A percentile compares a stretch with the other conserved stretches of the same genome.
These are phyloP conservation scores for Excalfactoria chinensis DNA, from an alignment of 2,113 vertebrate species.

Conservation along the genomic window DNA sequence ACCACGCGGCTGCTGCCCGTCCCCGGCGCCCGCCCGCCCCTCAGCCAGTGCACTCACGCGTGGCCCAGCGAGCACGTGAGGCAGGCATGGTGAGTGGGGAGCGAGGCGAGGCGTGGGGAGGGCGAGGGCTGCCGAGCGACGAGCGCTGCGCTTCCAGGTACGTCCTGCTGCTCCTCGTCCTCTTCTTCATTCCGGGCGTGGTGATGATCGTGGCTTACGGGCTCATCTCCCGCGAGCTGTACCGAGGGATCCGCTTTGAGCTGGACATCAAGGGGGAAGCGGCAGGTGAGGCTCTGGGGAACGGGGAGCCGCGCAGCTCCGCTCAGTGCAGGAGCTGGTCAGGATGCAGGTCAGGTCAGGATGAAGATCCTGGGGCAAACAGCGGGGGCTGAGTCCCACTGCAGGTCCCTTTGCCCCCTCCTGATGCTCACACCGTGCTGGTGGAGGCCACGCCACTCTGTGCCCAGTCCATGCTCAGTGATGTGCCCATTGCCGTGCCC, in stretches of 20 bases:
- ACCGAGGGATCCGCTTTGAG: constrained; percentile 79
- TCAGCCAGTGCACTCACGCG: constrained; percentile 82
- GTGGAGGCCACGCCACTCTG: not conserved
- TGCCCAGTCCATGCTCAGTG: not conserved
- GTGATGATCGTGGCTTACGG: constrained; percentile 81
- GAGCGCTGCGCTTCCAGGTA: constrained; percentile 53
- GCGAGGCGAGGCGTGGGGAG: too few species aligned
- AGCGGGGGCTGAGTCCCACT: not conserved
- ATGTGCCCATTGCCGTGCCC: not conserved
- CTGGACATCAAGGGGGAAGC: constrained; percentile 50
- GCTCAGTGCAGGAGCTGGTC: too few species aligned
- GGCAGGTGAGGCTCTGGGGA: constrained; percentile 2
- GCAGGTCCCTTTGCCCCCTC: not conserved
- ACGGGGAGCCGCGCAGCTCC: not conserved
- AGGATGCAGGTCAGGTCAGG: too few species aligned
- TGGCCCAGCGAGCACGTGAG: constrained; percentile 83
- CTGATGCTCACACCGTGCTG: not conserved
- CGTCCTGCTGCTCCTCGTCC: constrained; percentile 75
- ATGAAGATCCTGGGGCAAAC: rapidly evolving
- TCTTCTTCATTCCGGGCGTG: constrained; percentile 81
- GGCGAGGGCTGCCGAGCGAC: not conserved
- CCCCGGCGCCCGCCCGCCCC: constrained; percentile 23
- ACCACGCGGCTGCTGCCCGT: constrained; percentile 70
- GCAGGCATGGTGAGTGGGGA: constrained; percentile 87
- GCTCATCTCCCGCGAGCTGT: constrained; percentile 82